Percentiles rank a stretch among this genome's conserved stretches.
phyloP scores from a whole-genome alignment of 2,113 vertebrate genomes.

The Aramus guarauna region DNA sequence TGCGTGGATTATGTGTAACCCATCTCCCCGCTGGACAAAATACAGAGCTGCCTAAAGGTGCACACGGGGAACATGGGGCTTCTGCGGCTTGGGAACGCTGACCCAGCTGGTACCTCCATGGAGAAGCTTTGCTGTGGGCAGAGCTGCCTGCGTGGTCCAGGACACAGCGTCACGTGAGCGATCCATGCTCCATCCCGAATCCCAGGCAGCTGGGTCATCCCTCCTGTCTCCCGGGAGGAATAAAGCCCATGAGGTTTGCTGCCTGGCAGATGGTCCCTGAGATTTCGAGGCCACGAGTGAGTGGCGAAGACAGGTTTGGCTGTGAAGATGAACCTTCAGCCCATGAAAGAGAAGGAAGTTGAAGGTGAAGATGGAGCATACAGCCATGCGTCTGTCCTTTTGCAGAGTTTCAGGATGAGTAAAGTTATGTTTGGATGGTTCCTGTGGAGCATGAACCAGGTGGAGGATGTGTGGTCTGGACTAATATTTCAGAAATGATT shows the following conservation, averaged over 20 bases:
- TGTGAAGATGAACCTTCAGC: neutral
- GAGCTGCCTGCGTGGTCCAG: neutral
- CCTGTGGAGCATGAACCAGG: neutral
- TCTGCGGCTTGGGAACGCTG: neutral
- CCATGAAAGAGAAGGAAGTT: neutral
- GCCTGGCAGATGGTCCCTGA: fast-evolving
- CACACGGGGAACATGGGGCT: neutral
- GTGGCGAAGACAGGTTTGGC: neutral
- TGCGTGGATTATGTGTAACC: neutral
- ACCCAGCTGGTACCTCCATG: neutral
- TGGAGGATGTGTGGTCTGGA: neutral
- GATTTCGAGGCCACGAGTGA: fast-evolving
- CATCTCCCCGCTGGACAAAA: neutral
- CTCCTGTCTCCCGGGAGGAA: neutral
- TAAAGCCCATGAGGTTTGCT: neutral
- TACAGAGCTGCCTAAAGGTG: neutral
- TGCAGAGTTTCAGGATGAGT: neutral
- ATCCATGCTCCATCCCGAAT: neutral
- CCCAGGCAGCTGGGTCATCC: too few relatives aligned
- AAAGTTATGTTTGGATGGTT: neutral
- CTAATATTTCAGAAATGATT: neutral
- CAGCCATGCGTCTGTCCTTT: neutral
- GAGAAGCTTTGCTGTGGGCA: neutral
- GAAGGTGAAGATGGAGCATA: fast-evolving
- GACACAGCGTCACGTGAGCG: neutral